Conservation (phyloP, 2,888 invertebrate species). For the Hypolimnas misippus region DNA sequence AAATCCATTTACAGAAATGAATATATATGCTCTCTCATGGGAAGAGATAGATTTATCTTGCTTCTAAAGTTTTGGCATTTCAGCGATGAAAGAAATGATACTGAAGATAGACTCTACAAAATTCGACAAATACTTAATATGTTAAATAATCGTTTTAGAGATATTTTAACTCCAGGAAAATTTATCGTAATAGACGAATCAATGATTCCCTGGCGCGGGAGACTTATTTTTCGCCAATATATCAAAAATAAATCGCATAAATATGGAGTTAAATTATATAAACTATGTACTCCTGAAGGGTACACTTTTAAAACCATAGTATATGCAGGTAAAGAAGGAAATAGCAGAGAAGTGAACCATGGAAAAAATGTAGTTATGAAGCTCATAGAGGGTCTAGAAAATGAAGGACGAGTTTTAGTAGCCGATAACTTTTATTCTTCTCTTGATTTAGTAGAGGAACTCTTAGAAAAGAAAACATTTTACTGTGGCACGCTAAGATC, state of each 20-base stretch:
- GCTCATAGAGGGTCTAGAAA: conserved; percentile 35
- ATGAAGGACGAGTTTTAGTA: conserved; percentile 34
- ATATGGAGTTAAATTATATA: conserved; percentile 46
- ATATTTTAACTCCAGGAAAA: conserved; percentile 14
- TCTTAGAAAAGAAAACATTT: conserved; percentile 42
- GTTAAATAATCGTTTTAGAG: conserved; percentile 19
- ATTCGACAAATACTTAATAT: conserved; percentile 23
- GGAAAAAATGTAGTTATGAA: conserved; percentile 32
- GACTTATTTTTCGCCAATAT: conserved; percentile 51
- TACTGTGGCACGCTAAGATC: conserved; percentile 46
- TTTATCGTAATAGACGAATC: conserved; percentile 32
- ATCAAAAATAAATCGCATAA: conserved; percentile 49
- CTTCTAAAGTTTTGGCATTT: conserved; percentile 20
- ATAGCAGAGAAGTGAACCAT: conserved; percentile 32
- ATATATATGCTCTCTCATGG: conserved; percentile 22
- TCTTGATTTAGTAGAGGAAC: conserved; percentile 44
- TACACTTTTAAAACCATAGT: conserved; percentile 35
- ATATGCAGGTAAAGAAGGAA: conserved; percentile 39
- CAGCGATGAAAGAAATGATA: conserved; percentile 9
- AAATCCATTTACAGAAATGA: conserved; percentile 21
- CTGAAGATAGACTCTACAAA: conserved; percentile 20
- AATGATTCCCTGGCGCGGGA: conserved; percentile 48
- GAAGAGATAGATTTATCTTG: conserved; percentile 16
- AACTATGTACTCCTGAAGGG: conserved; percentile 40
- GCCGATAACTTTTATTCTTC: conserved; percentile 45